These are phyloP conservation scores for Meta bourneti DNA, from an alignment of 2,888 invertebrate genomes.

Conservation along the genomic window DNA sequence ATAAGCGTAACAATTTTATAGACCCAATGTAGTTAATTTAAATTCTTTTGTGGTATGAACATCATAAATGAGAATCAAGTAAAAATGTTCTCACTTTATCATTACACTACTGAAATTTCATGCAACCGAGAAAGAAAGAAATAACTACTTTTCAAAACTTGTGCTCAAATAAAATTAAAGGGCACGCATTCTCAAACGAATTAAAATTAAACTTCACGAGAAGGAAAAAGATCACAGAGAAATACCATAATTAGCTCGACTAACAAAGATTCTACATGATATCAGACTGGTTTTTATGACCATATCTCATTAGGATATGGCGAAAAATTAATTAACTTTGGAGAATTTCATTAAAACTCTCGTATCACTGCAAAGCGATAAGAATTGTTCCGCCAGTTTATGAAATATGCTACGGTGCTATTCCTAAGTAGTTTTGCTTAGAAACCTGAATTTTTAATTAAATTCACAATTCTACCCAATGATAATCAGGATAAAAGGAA, in stretches of 20 bases:
- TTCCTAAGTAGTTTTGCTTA: neutral
- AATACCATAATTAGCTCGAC: neutral
- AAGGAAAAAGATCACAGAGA: neutral
- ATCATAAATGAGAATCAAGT: too few relatives aligned
- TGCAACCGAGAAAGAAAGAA: neutral
- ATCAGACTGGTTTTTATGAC: slow-evolving; percentile 2
- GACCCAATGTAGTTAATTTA: too few relatives aligned
- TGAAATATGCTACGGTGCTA: slow-evolving; percentile 5
- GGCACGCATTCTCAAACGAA: neutral
- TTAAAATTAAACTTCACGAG: neutral
- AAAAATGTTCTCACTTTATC: too few relatives aligned
- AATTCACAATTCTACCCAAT: neutral
- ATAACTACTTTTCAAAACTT: neutral
- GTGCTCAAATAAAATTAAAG: neutral
- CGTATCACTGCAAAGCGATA: slow-evolving; percentile 27
- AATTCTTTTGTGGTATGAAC: too few relatives aligned
- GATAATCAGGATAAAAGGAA: neutral
- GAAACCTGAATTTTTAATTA: neutral
- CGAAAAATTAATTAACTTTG: slow-evolving; percentile 29
- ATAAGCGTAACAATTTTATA: too few relatives aligned
- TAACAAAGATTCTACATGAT: neutral
- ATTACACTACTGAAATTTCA: too few relatives aligned
- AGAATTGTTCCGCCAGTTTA: slow-evolving; percentile 24
- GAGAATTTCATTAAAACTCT: slow-evolving; percentile 35
- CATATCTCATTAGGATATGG: slow-evolving; percentile 4